Percentiles rank a stretch among this genome's conserved stretches.
Conservation (phyloP, 2,113 vertebrate species). For the Casuarius casuarius region DNA sequence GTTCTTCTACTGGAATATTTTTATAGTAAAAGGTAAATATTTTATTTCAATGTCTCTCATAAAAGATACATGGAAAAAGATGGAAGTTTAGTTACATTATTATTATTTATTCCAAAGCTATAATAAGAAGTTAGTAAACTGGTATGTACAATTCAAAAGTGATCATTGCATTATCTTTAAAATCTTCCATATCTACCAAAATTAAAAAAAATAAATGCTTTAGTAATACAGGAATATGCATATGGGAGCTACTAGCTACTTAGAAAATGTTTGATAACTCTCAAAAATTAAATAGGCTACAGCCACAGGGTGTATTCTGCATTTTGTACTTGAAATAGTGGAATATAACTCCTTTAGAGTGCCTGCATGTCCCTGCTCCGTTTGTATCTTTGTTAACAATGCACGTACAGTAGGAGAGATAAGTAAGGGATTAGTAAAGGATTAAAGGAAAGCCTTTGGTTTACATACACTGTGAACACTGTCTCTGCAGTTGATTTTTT, state of each 20-base stretch:
- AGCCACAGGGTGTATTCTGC: not conserved
- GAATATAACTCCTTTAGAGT: conserved; percentile 8
- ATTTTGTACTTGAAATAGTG: not conserved
- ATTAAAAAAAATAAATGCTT: not conserved
- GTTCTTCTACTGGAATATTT: not conserved
- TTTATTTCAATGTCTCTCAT: not conserved
- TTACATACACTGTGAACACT: not conserved
- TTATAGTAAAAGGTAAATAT: not conserved
- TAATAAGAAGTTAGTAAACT: not conserved
- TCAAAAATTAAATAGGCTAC: not conserved
- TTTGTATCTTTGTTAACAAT: conserved; percentile 45
- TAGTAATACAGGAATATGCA: not conserved
- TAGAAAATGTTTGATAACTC: not conserved
- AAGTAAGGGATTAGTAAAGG: conserved; percentile 56
- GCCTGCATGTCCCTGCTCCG: not conserved
- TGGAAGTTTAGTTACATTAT: not conserved
- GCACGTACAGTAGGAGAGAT: conserved; percentile 39
- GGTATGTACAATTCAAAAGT: not conserved
- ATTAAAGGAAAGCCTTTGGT: conserved; percentile 23
- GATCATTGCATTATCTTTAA: not conserved
- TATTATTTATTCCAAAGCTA: not conserved
- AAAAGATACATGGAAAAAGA: not conserved
- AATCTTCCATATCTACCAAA: not conserved
- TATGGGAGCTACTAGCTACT: not conserved
- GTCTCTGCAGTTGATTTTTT: conserved; percentile 19